These are phyloP conservation scores for Meriones unguiculatus DNA, from an alignment of 2,113 vertebrate species.

Conservation along the genomic window DNA sequence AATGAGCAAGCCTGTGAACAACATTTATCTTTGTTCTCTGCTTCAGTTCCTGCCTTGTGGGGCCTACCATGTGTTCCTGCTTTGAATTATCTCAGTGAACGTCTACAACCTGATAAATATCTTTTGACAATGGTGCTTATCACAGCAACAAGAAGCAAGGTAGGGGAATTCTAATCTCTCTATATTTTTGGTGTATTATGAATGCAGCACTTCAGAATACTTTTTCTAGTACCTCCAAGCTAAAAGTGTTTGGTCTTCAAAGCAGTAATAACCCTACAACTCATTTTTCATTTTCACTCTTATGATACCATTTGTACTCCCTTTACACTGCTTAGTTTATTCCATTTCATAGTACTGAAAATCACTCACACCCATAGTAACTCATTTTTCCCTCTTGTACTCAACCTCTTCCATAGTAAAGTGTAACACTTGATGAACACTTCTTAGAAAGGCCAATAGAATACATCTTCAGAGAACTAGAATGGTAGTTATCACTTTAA, in stretches of 20 bases:
- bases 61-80: neutral
- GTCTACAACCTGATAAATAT: neutral
- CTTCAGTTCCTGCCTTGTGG: neutral
- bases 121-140: neutral
- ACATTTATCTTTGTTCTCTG: too few species aligned
- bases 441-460: neutral
- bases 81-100: neutral
- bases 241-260: neutral
- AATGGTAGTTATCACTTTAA: neutral
- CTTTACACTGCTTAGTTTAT: neutral
- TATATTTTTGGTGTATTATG: neutral
- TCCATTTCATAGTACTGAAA: neutral
- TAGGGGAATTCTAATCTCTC: neutral
- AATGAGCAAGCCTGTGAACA: neutral
- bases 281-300: neutral
- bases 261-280: neutral
- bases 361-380: neutral
- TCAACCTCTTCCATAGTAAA: neutral
- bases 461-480: neutral
- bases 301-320: neutral
- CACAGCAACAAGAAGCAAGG: neutral
- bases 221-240: neutral
- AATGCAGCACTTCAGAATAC: neutral
- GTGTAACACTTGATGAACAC: neutral
- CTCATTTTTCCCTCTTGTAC: neutral